Percentiles rank a stretch among this genome's conserved stretches.
Evolutionary conservation across 1,140 invertebrate species (phyloP).

Genomic region (Apis laboriosa): DNA sequence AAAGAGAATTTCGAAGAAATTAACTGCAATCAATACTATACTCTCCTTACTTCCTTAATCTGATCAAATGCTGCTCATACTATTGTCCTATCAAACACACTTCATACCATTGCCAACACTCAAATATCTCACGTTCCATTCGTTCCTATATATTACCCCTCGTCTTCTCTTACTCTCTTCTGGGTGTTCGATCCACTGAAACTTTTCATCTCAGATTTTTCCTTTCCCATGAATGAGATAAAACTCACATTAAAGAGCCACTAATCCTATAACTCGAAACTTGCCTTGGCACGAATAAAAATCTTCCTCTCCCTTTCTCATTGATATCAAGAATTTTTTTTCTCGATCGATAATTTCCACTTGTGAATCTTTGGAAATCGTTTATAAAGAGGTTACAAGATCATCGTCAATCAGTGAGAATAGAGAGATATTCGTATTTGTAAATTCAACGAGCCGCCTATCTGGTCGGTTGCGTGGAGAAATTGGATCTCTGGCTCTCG

Average conservation of each 20-base stretch:
- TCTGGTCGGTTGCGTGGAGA: not conserved
- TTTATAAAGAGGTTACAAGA: conserved; percentile 31
- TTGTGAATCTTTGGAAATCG: not conserved
- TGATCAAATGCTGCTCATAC: not conserved
- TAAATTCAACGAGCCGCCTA: conserved; percentile 31
- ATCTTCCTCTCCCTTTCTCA: not conserved
- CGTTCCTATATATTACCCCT: not conserved
- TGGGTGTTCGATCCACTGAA: conserved; percentile 34
- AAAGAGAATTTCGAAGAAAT: too few relatives aligned
- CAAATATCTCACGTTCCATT: not conserved
- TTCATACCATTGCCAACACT: not conserved
- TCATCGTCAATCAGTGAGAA: conserved; percentile 42
- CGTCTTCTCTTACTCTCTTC: not conserved
- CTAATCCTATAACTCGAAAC: conserved; percentile 69
- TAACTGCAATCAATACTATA: too few relatives aligned
- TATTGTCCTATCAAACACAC: not conserved
- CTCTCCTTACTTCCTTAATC: not conserved
- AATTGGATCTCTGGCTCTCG: conserved; percentile 35
- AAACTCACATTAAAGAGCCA: conserved; percentile 63
- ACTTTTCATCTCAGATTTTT: conserved; percentile 42
- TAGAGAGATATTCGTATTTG: conserved; percentile 25
- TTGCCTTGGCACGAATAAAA: conserved; percentile 61
- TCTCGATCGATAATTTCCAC: conserved; percentile 32
- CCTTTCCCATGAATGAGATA: conserved; percentile 39
- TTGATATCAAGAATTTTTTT: conserved; percentile 20